These are phyloP conservation scores for Hippopotamus amphibius DNA, from an alignment of 2,113 vertebrate species.

Conservation along the genomic window DNA sequence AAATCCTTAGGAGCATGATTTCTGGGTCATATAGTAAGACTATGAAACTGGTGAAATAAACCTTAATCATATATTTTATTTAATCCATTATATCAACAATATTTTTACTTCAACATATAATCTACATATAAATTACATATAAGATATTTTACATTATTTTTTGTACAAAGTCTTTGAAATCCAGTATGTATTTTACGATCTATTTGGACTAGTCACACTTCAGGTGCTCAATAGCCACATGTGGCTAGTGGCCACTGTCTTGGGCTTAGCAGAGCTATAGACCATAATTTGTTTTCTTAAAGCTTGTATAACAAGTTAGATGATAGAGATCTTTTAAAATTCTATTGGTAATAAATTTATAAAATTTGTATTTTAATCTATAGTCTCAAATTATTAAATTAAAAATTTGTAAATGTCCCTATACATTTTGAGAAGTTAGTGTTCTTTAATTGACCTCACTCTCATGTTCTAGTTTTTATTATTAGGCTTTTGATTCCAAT, in stretches of 20 bases:
- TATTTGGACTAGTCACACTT: background rate
- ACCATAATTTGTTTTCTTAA: background rate
- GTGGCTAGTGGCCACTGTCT: background rate
- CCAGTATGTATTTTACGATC: background rate
- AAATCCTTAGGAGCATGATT: background rate
- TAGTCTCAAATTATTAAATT: background rate
- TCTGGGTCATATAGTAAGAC: background rate
- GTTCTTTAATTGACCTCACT: background rate
- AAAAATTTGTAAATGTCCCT: background rate
- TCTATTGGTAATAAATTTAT: background rate
- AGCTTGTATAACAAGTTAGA: background rate
- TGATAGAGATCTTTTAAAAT: background rate
- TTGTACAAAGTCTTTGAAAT: background rate
- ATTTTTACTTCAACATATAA: background rate
- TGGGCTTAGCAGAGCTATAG: background rate
- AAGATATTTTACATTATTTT: background rate
- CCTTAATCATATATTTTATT: slow-evolving; percentile 7
- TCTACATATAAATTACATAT: background rate
- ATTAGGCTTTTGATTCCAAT: background rate
- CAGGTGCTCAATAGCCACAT: background rate
- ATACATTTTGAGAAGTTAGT: background rate
- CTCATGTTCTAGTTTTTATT: background rate
- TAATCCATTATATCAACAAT: background rate
- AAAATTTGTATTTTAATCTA: background rate
- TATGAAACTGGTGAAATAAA: background rate